phyloP scores from a whole-genome alignment of 2,113 vertebrate species.

The Spermophilus dauricus region DNA sequence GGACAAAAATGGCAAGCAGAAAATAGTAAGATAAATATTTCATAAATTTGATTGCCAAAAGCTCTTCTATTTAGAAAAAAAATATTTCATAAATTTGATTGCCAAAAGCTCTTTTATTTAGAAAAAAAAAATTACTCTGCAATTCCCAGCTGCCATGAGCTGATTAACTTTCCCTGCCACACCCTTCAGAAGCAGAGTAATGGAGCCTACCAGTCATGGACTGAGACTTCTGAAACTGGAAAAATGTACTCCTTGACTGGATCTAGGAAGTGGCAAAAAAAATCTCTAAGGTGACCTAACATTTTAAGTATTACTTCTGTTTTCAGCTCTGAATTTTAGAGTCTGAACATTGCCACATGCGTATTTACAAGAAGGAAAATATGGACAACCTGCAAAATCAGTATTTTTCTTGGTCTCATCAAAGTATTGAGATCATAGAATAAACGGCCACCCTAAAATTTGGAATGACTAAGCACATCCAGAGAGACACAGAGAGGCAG shows the following conservation, averaged over 20 bases:
- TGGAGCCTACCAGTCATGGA: too few species aligned
- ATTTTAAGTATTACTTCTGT: neutral
- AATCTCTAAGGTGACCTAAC: neutral
- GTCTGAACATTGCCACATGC: neutral
- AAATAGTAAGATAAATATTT: neutral
- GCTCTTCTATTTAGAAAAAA: too few species aligned
- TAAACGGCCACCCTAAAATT: neutral
- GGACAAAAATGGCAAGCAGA: neutral
- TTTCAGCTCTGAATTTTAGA: conserved; percentile 29
- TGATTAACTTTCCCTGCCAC: too few species aligned
- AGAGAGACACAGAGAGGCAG: neutral
- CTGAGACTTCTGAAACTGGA: too few species aligned
- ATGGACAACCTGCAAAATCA: neutral
- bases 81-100: neutral
- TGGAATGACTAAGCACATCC: neutral
- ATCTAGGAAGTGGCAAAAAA: neutral
- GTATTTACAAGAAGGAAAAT: neutral
- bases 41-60: neutral
- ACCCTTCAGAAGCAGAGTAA: too few species aligned
- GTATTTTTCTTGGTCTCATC: neutral
- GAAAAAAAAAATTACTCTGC: too few species aligned
- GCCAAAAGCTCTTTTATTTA: too few species aligned
- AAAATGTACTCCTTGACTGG: too few species aligned
- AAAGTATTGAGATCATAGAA: neutral
- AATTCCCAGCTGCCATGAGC: too few species aligned